A percentile compares a stretch with the other conserved stretches of the same genome.
phyloP scores from a whole-genome alignment of 2,797 vertebrate genomes.

The Xenopus petersii region DNA sequence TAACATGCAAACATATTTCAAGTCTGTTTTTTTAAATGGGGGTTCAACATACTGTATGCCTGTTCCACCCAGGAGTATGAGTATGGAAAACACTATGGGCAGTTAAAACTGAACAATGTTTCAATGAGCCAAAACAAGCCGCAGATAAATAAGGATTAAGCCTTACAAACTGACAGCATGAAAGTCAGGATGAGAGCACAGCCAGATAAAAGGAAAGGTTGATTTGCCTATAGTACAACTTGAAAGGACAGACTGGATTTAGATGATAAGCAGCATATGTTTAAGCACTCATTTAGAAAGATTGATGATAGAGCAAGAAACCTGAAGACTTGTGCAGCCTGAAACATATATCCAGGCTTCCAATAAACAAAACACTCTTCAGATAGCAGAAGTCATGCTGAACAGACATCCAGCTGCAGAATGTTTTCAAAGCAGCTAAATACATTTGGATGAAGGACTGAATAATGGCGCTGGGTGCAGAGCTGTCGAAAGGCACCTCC shows the following conservation, averaged over 20 bases:
- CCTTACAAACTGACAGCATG: slow-evolving; percentile 28
- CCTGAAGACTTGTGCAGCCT: slow-evolving; percentile 16
- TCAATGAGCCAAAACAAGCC: slow-evolving; percentile 17
- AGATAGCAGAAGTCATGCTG: slow-evolving; percentile 3
- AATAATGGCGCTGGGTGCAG: no score
- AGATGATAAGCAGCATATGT: slow-evolving; percentile 30
- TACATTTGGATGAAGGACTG: no score
- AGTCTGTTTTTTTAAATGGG: no score
- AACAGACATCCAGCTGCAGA: slow-evolving; percentile 1
- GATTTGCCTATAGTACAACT: slow-evolving; percentile 28
- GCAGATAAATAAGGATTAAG: slow-evolving; percentile 36
- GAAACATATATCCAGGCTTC: slow-evolving; percentile 3
- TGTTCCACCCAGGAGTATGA: no score
- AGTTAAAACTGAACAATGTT: slow-evolving; percentile 1
- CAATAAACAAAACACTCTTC: neutral
- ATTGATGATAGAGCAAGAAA: slow-evolving; percentile 30
- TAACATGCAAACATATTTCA: no score
- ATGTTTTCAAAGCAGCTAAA: no score
- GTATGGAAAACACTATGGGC: neutral
- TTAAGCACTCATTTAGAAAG: slow-evolving; percentile 38
- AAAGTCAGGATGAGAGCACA: slow-evolving; percentile 11
- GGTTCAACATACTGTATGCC: no score
- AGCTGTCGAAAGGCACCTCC: no score
- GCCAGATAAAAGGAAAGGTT: slow-evolving; percentile 36
- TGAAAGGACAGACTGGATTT: slow-evolving; percentile 31